phyloP scores from a whole-genome alignment of 37 sponge, comb jelly and placozoan genomes.

The Geodia barretti region DNA sequence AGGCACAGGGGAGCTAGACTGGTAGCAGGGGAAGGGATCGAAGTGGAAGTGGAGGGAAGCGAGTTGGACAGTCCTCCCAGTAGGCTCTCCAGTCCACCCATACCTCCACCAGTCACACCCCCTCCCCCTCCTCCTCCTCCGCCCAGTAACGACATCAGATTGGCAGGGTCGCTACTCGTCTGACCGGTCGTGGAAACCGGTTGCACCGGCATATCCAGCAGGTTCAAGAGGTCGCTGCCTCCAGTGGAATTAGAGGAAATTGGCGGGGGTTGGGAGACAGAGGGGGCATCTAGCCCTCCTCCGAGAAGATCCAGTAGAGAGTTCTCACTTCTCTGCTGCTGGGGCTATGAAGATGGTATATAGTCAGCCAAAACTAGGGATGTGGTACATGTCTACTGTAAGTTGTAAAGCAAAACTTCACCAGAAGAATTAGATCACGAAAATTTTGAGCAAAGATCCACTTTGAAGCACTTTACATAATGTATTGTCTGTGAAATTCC shows the following conservation, averaged over 20 bases:
- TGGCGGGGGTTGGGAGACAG: neutral
- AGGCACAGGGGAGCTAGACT: too few species aligned
- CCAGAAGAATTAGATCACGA: neutral
- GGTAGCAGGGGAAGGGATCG: neutral
- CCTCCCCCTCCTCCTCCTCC: neutral
- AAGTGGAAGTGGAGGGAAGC: neutral
- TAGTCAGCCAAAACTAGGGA: too few species aligned
- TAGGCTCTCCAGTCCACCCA: conserved; percentile 50
- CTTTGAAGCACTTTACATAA: neutral
- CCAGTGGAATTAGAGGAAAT: conserved; percentile 2
- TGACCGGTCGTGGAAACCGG: neutral
- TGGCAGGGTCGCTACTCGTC: neutral
- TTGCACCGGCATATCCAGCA: conserved; percentile 26
- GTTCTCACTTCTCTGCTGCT: conserved; percentile 20
- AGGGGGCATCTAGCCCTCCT: conserved; percentile 3
- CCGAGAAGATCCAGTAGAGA: conserved; percentile 58
- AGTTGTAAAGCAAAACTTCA: too few species aligned
- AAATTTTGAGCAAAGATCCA: neutral
- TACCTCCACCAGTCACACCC: conserved; percentile 25
- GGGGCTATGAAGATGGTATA: neutral
- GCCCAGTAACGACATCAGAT: neutral
- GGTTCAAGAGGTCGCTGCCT: conserved; percentile 32
- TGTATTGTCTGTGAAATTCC: too few species aligned
- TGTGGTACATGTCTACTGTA: too few species aligned
- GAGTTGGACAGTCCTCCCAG: conserved; percentile 26